phyloP scores from a whole-genome alignment of 2,888 invertebrate species.

The Anagyrus pseudococci region DNA sequence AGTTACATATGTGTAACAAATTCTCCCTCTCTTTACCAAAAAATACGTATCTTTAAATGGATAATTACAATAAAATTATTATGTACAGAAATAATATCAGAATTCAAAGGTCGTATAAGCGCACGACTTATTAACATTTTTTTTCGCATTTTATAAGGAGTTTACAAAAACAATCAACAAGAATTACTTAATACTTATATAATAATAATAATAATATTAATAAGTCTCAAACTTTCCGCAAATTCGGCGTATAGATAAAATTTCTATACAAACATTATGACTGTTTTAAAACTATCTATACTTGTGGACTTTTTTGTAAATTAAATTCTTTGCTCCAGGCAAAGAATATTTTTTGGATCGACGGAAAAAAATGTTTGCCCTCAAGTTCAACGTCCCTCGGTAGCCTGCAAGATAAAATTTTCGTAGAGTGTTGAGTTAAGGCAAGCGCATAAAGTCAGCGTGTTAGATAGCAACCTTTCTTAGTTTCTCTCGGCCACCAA shows the following conservation, averaged over 20 bases:
- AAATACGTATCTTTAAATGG: conserved; percentile 24
- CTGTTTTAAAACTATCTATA: conserved; percentile 36
- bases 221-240: conserved; percentile 22
- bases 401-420: conserved; percentile 22
- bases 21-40: conserved; percentile 27
- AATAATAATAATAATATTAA: too few species aligned
- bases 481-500: conserved; percentile 59
- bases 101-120: conserved; percentile 23
- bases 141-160: conserved; percentile 9
- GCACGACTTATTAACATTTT: not conserved
- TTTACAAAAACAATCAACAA: conserved; percentile 31
- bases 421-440: too few species aligned
- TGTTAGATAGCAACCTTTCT: conserved; percentile 47
- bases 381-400: conserved; percentile 22
- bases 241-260: too few species aligned
- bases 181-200: conserved; percentile 34
- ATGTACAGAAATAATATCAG: conserved; percentile 37
- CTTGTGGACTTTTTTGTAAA: conserved; percentile 18
- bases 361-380: conserved; percentile 8
- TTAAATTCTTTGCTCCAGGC: conserved; percentile 19
- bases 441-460: not conserved
- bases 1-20: too few species aligned
- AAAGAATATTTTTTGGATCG: conserved; percentile 10
- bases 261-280: conserved; percentile 37
- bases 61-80: conserved; percentile 23